These are phyloP conservation scores for Tenebrosternarchus preto DNA, from an alignment of 2,113 vertebrate species.

Conservation along the genomic window DNA sequence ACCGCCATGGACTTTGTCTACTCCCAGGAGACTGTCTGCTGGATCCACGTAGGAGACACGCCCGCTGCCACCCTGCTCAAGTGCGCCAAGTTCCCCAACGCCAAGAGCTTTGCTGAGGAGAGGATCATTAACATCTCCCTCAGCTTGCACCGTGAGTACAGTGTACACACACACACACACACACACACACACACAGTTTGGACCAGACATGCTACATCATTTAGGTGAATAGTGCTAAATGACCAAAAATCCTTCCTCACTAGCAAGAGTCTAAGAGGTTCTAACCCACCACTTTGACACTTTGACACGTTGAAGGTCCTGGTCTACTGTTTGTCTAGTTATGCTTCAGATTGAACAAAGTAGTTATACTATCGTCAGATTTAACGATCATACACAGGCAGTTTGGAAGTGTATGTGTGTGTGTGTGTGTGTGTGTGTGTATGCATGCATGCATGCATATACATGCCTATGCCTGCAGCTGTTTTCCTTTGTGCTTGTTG, in stretches of 20 bases:
- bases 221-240: too few relatives aligned
- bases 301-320: neutral
- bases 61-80: conserved; percentile 86
- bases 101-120: conserved; percentile 86
- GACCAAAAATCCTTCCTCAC: too few relatives aligned
- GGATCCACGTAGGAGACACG: conserved; percentile 90
- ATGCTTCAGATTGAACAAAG: too few relatives aligned
- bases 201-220: too few relatives aligned
- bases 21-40: conserved; percentile 88
- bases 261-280: too few relatives aligned
- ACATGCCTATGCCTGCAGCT: conserved; percentile 15
- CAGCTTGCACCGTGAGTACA: conserved; percentile 92
- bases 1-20: conserved; percentile 98
- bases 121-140: conserved; percentile 91
- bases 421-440: too few relatives aligned
- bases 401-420: neutral
- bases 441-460: too few relatives aligned
- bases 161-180: neutral
- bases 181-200: too few relatives aligned
- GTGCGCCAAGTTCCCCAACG: conserved; percentile 89
- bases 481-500: neutral
- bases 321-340: too few relatives aligned
- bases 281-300: too few relatives aligned
- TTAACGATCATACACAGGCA: neutral
- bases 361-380: neutral